Conservation (phyloP, 1,140 invertebrate species). For the Dolichoris vasculosae region DNA sequence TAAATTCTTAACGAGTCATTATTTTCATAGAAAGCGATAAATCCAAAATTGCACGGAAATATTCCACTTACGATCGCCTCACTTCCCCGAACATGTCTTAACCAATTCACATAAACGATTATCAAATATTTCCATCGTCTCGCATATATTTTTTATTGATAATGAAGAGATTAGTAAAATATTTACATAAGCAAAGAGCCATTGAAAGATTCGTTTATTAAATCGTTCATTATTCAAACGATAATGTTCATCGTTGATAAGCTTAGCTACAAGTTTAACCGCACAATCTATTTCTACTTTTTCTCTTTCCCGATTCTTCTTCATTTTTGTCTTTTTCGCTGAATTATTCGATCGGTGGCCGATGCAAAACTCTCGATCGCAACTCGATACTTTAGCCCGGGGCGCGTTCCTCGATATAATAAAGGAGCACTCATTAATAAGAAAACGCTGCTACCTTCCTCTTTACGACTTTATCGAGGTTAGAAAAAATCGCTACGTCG, state of each 20-base stretch:
- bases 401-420: neutral
- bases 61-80: neutral
- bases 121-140: neutral
- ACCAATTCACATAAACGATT: neutral
- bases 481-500: constrained; percentile 2
- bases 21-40: neutral
- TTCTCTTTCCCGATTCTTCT: neutral
- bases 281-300: neutral
- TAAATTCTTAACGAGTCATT: too few species aligned
- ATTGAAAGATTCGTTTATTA: neutral
- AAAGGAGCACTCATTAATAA: constrained; percentile 12
- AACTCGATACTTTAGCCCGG: neutral
- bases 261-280: neutral
- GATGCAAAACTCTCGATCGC: neutral
- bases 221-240: neutral
- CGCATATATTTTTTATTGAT: neutral
- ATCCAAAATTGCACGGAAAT: neutral
- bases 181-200: neutral
- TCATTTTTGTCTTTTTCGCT: neutral
- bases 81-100: neutral
- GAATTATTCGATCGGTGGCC: neutral
- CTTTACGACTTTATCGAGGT: neutral
- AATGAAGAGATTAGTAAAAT: neutral
- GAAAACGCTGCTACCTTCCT: neutral
- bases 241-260: neutral